These are phyloP conservation scores for Nannoperca australis DNA, from an alignment of 2,797 vertebrate species.

Conservation along the genomic window DNA sequence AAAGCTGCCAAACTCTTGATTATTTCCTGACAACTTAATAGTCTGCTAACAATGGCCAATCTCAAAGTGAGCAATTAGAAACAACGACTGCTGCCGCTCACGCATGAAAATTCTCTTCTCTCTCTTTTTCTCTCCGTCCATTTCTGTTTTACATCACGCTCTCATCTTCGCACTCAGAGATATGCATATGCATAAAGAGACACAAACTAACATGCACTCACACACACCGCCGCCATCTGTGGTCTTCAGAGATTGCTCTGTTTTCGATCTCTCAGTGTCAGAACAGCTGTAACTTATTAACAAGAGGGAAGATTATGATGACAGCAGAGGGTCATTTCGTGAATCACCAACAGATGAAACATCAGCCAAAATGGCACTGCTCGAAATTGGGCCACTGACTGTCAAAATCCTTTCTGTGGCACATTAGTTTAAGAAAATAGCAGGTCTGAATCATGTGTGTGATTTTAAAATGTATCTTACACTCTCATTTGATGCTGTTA, in stretches of 20 bases:
- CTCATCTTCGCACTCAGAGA: not conserved
- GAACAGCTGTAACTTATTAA: conserved; percentile 57
- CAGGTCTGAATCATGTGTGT: not conserved
- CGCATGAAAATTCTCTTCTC: not conserved
- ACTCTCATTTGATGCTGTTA: conserved; percentile 1
- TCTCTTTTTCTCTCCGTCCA: not conserved
- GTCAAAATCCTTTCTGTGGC: conserved; percentile 1
- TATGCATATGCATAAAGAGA: conserved; percentile 36
- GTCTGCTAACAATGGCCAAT: conserved; percentile 24
- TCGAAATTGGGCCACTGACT: conserved; percentile 11
- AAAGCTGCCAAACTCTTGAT: conserved; percentile 33
- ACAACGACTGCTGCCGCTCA: conserved; percentile 13
- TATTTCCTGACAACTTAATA: conserved; percentile 31
- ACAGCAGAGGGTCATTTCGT: conserved; percentile 40
- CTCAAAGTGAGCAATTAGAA: conserved; percentile 34
- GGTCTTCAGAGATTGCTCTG: conserved; percentile 39
- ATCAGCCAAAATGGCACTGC: conserved; percentile 23
- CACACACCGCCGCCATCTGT: conserved; percentile 50
- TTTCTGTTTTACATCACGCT: not conserved
- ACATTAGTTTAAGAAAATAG: conserved; percentile 24
- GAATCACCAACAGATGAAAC: conserved; percentile 52
- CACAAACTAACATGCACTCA: conserved; percentile 44
- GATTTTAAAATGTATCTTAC: not conserved
- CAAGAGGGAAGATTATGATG: conserved; percentile 44
- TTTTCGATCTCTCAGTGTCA: conserved; percentile 48